Conservation (phyloP, 2,113 vertebrate species). For the Tupaia chinensis region DNA sequence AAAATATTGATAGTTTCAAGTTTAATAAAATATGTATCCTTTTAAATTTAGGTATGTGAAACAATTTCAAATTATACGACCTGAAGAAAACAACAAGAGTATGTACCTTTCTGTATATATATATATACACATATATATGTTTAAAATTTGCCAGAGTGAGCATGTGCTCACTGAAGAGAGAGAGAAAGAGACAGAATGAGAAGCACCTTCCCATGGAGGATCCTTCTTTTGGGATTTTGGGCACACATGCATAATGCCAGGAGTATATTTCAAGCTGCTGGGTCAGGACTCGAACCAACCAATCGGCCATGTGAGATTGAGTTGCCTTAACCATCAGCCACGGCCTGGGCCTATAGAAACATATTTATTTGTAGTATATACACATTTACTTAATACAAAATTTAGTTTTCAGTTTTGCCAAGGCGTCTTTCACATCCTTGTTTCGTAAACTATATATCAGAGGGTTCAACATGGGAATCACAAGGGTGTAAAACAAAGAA, state of each 20-base stretch:
- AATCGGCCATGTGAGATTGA: no score
- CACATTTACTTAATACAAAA: background rate
- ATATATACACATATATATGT: no score
- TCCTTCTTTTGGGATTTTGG: no score
- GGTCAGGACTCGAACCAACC: no score
- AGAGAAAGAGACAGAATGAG: no score
- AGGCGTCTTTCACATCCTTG: conserved; percentile 67
- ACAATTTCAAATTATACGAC: background rate
- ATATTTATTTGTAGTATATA: background rate
- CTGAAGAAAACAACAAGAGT: background rate
- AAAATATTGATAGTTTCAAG: background rate
- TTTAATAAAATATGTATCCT: background rate
- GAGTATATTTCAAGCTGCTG: no score
- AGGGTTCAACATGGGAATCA: conserved; percentile 72
- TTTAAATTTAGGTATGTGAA: background rate
- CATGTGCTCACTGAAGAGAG: no score
- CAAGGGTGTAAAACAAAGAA: conserved; percentile 67
- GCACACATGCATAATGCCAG: no score
- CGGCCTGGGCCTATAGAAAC: no score
- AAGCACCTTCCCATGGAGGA: no score
- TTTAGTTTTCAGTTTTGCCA: conserved; percentile 24
- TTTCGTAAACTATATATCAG: conserved; percentile 73
- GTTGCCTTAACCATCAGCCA: no score
- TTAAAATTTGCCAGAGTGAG: no score
- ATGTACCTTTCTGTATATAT: background rate